phyloP scores from a whole-genome alignment of 2,888 invertebrate species.

The Drosophila antonietae region DNA sequence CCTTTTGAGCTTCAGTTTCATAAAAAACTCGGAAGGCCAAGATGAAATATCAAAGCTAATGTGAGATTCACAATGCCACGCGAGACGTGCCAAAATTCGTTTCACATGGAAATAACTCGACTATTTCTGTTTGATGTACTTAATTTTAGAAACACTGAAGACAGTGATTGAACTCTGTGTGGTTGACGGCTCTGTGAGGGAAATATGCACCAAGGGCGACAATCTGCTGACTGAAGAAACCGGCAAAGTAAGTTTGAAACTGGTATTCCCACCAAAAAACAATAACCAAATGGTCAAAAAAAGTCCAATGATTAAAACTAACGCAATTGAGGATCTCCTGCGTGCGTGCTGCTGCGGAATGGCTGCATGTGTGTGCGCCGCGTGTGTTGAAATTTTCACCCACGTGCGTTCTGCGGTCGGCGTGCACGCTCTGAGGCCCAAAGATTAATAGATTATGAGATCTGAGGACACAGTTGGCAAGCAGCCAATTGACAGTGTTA shows the following conservation, averaged over 20 bases:
- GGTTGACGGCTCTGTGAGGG: constrained; percentile 94
- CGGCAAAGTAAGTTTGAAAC: constrained; percentile 89
- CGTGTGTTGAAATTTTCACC: constrained; percentile 30
- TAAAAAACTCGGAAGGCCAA: background rate
- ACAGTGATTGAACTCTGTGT: constrained; percentile 94
- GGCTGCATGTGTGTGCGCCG: constrained; percentile 37
- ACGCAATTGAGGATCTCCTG: constrained; percentile 74
- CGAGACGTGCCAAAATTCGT: constrained; percentile 27
- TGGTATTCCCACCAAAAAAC: background rate
- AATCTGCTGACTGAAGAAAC: constrained; percentile 95
- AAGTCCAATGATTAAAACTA: constrained; percentile 82
- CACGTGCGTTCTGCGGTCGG: constrained; percentile 58
- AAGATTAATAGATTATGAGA: constrained; percentile 84
- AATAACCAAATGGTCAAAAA: background rate
- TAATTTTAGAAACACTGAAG: constrained; percentile 93
- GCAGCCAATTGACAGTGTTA: constrained; percentile 15
- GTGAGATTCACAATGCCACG: constrained; percentile 30
- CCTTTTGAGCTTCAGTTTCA: background rate
- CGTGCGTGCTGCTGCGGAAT: constrained; percentile 23
- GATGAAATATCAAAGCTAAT: constrained; percentile 5
- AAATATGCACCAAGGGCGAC: constrained; percentile 97
- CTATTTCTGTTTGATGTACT: constrained; percentile 51
- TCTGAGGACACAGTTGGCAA: constrained; percentile 78
- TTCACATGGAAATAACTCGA: constrained; percentile 49
- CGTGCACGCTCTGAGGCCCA: constrained; percentile 45